Percentiles rank a stretch among this genome's conserved stretches.
phyloP scores from a whole-genome alignment of 2,888 invertebrate genomes.

The Andrena marginata region DNA sequence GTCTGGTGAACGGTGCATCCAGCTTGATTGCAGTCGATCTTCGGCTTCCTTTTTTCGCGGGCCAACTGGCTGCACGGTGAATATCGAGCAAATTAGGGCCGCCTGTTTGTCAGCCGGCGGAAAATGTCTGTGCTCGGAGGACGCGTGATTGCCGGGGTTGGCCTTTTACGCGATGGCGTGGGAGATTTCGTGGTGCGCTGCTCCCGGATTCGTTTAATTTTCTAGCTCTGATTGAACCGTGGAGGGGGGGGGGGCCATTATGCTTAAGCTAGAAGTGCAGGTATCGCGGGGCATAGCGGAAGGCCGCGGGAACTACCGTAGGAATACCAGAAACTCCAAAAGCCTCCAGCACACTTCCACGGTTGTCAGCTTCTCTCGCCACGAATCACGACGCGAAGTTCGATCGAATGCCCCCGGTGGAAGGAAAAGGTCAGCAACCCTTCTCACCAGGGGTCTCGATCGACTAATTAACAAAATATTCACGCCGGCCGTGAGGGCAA shows the following conservation, averaged over 20 bases:
- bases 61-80: constrained; percentile 3
- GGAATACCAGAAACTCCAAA: no score
- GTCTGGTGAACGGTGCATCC: constrained; percentile 55
- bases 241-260: no score
- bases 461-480: constrained; percentile 42
- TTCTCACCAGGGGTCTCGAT: neutral
- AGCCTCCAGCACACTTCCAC: no score
- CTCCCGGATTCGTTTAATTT: no score
- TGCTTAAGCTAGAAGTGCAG: no score
- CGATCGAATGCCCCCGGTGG: no score
- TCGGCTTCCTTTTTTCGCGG: constrained; percentile 34
- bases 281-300: no score
- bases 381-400: no score
- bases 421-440: neutral
- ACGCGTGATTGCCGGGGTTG: neutral
- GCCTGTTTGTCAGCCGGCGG: constrained; percentile 30
- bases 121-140: constrained; percentile 13
- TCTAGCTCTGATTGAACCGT: no score
- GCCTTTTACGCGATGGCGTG: neutral
- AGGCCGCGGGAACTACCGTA: no score
- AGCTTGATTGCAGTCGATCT: constrained; percentile 53
- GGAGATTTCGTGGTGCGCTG: neutral
- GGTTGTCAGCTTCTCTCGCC: no score
- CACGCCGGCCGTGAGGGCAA: neutral
- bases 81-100: constrained; percentile 30